These are phyloP conservation scores for Acropora yongei DNA, from an alignment of 64 coral and sea anemone genomes.

Conservation along the genomic window DNA sequence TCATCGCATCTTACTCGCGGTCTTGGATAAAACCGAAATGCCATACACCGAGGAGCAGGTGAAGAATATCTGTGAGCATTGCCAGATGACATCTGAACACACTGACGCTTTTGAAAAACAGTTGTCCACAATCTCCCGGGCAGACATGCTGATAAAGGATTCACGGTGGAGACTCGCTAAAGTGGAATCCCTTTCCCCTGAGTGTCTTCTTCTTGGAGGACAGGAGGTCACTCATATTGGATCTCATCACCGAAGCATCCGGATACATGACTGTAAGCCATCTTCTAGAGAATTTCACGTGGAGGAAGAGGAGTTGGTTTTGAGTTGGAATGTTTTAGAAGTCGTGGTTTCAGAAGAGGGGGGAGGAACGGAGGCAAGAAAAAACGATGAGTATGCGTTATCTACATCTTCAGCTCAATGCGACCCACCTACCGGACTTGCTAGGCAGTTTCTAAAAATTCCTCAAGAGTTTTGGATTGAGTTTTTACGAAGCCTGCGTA, in stretches of 20 bases:
- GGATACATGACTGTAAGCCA: conserved; percentile 38
- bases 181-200: conserved; percentile 39
- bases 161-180: conserved; percentile 37
- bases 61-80: conserved; percentile 51
- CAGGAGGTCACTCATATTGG: conserved; percentile 16
- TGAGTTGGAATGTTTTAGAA: conserved; percentile 34
- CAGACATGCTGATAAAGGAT: conserved; percentile 21
- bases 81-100: conserved; percentile 37
- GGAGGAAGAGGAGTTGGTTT: conserved; percentile 30
- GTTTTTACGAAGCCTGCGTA: conserved; percentile 7
- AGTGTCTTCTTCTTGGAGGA: conserved; percentile 15
- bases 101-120: conserved; percentile 57
- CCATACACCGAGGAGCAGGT: conserved; percentile 78
- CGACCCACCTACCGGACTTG: not conserved
- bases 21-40: conserved; percentile 37
- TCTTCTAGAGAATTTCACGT: conserved; percentile 8
- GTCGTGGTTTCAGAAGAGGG: not conserved
- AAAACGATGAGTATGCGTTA: not conserved
- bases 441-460: conserved; percentile 34
- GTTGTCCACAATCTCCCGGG: not conserved
- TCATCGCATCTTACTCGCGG: conserved; percentile 82
- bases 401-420: not conserved
- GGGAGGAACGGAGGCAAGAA: not conserved
- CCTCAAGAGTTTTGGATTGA: conserved; percentile 28
- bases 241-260: conserved; percentile 17